Base-by-base conservation (phyloP, 2,888 invertebrate genomes). In the Acronicta alni region DNA sequence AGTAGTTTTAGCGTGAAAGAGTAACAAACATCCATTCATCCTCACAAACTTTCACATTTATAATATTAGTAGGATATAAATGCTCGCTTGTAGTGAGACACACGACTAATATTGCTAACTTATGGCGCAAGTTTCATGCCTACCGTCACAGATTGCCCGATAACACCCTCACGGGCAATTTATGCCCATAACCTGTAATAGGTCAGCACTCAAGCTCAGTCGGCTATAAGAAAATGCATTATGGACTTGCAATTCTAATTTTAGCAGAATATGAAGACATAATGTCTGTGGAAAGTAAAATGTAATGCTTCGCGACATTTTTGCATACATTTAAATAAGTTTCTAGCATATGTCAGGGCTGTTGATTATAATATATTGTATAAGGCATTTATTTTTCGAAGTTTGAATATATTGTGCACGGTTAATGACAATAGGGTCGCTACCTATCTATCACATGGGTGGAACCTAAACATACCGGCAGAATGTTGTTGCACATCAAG, bases 61-160 rank as follows among this genome's bases (percentile, higher is more conserved):
- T 26, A 12, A 30, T 3, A 30, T 0, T 12, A 12, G 3, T 12
- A 12, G 2, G 3, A 30, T 4, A 30, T 30, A 30, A 30, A 30
- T 30, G 15, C 46, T 37, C 16, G 51, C 64, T 57, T 55, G 32
- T 16, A 62, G 46, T 77, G 39, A 9, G 4, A 3, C 4, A 12
- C 35, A 12, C 0, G 53, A 15, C 56, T 71, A 52, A 74, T 47
- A 38, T 38, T 38, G 47, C 63, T 66, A 55, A 66, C 55, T 76
- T 72, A 71, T 68, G 63, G 47, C 61, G 32, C 16, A 32, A 42
- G 61, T 62, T 75, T 67, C 75, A 73, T 73, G 71, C 67, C 75
- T 54, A 66, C 77, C 75, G 77, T 75, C 80, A 81, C 77, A 79
- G 84, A 86, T 85, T 62, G 70, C 64, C 47, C 67, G 85, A 86